Base-by-base conservation (phyloP, 2,888 invertebrate genomes). In the Saturnia japonica region DNA sequence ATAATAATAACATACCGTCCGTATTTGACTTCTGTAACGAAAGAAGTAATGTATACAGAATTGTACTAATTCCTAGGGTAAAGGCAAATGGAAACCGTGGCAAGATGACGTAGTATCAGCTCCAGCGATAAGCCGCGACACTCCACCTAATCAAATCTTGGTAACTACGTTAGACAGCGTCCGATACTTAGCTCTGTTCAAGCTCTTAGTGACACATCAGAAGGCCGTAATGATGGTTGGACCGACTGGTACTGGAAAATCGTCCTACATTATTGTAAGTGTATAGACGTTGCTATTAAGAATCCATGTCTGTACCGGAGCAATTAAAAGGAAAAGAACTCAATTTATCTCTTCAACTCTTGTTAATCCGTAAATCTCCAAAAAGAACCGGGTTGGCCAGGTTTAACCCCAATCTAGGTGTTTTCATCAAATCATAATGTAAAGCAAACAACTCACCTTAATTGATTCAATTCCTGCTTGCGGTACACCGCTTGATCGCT, bases 211-310 rank as follows among this genome's bases (percentile, higher is more conserved):
- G 0, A 95, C 95, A 28, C 97, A 98, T 84, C 95, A 96, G 19
- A 99, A 98, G 82, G 95, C 97, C 0, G 94, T 97, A 66, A 96
- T 99, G 95, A 95, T 98, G 87, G 97, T 98, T 0, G 99, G 99
- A 0, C 98, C 99, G 0, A 99, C 99, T 0, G 98, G 99, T 51
- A 99, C 99, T 0, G 99, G 99, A 71, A 99, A 99, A 90, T 98
- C 98, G 8, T 97, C 97, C 67, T 98, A 99, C 78, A 96, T 97
- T 25, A 96, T 96, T 82, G 96, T 96, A 86, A 90, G 93, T 77
- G 67, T 9, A 60, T 16, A 43, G 8, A 34, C 12, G 14, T 2
- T 22, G 12, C 1, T 2, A 11, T 12, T 45, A 45, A 45, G 14
- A 45, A 11, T 1, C 9, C 45, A 45, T 45, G 45, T 45, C 11